Evolutionary conservation across 2,888 invertebrate species (phyloP), one percentile per base, ranked within the genome.

Genomic region (Machimus rusticus): DNA sequence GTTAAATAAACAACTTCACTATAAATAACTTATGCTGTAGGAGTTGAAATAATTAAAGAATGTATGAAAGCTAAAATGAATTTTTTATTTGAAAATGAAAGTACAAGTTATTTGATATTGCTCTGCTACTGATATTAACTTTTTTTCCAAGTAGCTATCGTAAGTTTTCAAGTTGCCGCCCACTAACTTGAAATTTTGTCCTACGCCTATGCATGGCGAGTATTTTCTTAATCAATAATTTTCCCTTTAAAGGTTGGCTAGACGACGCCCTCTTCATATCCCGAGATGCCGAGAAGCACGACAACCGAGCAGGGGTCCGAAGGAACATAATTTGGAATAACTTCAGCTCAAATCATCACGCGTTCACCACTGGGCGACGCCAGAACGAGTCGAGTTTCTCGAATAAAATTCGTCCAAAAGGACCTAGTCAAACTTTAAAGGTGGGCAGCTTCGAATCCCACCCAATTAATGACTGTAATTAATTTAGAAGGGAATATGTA

Each of bases 311-410:
- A 86, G 91, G 92, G 89, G 90, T 91, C 86, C 91, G 92, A 87
- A 91, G 93, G 88, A 93, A 92, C 89, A 92, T 90, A 81, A 92
- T 93, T 86, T 94, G 94, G 91, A 94, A 94, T 91, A 95, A 95
- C 91, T 95, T 95, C 90, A 95, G 95, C 89, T 94, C 95, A 28
- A 92, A 92, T 86, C 95, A 95, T 89, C 94, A 95, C 91, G 95
- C 95, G 16, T 96, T 95, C 90, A 96, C 96, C 76, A 96, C 96
- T 0, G 96, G 96, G 37, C 93, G 96, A 88, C 93, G 95, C 84
- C 92, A 95, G 94, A 89, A 94, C 93, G 90, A 94, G 93, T 92
- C 92, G 46, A 92, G 92, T 90, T 90, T 92, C 86, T 89, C 89
- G 87, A 93, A 92, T 90, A 90, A 95, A 94, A 92, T 94, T 94